These are phyloP conservation scores for Zaprionus capensis DNA, from an alignment of 1,140 invertebrate species.

Conservation along the genomic window DNA sequence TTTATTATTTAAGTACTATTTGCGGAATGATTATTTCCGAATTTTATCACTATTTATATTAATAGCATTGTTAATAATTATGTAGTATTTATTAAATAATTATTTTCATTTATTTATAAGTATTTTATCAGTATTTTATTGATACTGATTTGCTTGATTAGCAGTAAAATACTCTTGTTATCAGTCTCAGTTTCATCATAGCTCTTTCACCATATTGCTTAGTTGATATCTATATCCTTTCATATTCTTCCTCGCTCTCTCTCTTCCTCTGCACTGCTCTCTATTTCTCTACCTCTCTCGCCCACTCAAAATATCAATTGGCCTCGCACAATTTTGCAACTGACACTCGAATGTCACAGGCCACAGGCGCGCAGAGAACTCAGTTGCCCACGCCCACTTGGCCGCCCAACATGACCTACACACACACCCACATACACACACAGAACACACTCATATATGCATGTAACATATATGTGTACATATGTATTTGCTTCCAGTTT, in stretches of 20 bases:
- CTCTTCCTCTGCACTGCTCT: too few species aligned
- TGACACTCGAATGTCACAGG: conserved; percentile 16
- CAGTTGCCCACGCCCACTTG: conserved; percentile 17
- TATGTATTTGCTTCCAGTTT: conserved; percentile 30
- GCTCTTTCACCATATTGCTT: not conserved
- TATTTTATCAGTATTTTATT: not conserved
- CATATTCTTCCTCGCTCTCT: too few species aligned
- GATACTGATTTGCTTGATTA: not conserved
- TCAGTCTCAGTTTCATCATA: not conserved
- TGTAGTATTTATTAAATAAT: not conserved
- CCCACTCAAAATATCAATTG: conserved; percentile 8
- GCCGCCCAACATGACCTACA: conserved; percentile 50
- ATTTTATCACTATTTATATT: not conserved
- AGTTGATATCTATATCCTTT: not conserved
- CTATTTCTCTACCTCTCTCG: not conserved
- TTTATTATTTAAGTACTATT: not conserved
- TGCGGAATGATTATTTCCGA: not conserved
- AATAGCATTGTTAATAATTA: not conserved
- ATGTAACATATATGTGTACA: conserved; percentile 1
- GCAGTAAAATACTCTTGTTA: not conserved
- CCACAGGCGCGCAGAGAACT: conserved; percentile 23
- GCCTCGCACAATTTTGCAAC: not conserved
- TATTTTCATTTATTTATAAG: not conserved
- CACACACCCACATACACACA: conserved; percentile 22
- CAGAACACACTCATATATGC: not conserved